Conservation (phyloP, 1,140 invertebrate species). For the Drosophila seguyi region DNA sequence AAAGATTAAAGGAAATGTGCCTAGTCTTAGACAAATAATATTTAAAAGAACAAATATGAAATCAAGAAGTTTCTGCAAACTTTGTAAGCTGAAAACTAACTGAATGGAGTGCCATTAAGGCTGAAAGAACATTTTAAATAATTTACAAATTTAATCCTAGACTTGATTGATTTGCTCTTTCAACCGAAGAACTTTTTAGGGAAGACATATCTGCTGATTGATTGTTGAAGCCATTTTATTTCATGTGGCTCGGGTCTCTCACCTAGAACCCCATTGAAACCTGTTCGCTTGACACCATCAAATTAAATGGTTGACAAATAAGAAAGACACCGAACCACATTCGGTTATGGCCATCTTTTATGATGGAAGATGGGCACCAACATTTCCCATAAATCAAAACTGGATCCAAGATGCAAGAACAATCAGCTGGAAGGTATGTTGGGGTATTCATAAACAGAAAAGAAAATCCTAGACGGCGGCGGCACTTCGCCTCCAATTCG, state of each 20-base stretch:
- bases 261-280: constrained; percentile 29
- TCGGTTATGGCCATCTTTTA: constrained; percentile 24
- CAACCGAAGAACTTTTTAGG: neutral
- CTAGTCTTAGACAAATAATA: neutral
- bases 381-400: constrained; percentile 38
- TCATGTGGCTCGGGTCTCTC: neutral
- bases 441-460: constrained; percentile 18
- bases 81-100: too few species aligned
- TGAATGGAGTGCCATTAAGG: neutral
- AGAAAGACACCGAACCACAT: constrained; percentile 46
- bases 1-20: neutral
- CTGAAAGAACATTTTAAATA: neutral
- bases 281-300: constrained; percentile 51
- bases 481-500: constrained; percentile 71
- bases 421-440: constrained; percentile 26
- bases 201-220: constrained; percentile 15
- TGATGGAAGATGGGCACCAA: constrained; percentile 26
- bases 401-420: constrained; percentile 30
- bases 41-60: neutral
- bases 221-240: constrained; percentile 27
- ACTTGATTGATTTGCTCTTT: constrained; percentile 32
- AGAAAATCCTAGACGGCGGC: constrained; percentile 62
- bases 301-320: constrained; percentile 65
- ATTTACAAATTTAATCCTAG: neutral
- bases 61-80: neutral